These are phyloP conservation scores for Clarias macrocephalus DNA, from an alignment of 2,113 vertebrate genomes.

Conservation along the genomic window DNA sequence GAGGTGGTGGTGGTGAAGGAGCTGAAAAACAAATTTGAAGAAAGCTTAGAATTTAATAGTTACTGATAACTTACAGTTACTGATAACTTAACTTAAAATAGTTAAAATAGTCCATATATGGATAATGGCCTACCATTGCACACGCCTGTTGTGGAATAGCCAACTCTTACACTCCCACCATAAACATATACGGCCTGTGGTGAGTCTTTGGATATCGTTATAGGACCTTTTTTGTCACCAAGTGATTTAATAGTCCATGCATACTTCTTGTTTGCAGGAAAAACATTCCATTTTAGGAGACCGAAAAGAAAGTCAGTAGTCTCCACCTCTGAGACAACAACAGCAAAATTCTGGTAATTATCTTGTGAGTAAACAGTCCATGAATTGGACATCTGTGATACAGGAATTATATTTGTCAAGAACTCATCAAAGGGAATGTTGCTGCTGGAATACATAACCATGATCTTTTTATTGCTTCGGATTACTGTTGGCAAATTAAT, in stretches of 20 bases:
- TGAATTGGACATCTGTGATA: constrained; percentile 47
- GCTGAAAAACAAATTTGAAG: constrained; percentile 12
- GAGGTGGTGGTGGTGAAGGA: background rate
- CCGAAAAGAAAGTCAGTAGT: background rate
- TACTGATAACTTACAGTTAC: background rate
- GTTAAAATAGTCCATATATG: background rate
- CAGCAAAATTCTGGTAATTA: constrained; percentile 25
- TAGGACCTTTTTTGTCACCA: constrained; percentile 12
- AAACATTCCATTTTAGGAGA: constrained; percentile 31
- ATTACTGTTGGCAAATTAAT: constrained; percentile 37
- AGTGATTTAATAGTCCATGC: constrained; percentile 47
- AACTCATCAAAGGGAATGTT: constrained; percentile 52
- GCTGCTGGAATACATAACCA: constrained; percentile 60
- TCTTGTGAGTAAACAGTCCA: constrained; percentile 55
- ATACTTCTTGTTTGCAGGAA: constrained; percentile 45
- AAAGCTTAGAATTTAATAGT: background rate
- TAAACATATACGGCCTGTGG: constrained; percentile 56
- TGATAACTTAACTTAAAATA: background rate
- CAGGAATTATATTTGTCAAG: constrained; percentile 53
- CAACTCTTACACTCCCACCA: constrained; percentile 34
- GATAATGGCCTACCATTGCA: constrained; percentile 49
- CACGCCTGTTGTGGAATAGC: constrained; percentile 57
- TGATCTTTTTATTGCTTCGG: constrained; percentile 53
- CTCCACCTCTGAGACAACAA: constrained; percentile 50
- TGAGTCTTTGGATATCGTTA: constrained; percentile 33